A percentile compares a stretch with the other conserved stretches of the same genome.
These are phyloP conservation scores for Oreortyx pictus DNA, from an alignment of 2,797 vertebrate species.

Conservation along the genomic window DNA sequence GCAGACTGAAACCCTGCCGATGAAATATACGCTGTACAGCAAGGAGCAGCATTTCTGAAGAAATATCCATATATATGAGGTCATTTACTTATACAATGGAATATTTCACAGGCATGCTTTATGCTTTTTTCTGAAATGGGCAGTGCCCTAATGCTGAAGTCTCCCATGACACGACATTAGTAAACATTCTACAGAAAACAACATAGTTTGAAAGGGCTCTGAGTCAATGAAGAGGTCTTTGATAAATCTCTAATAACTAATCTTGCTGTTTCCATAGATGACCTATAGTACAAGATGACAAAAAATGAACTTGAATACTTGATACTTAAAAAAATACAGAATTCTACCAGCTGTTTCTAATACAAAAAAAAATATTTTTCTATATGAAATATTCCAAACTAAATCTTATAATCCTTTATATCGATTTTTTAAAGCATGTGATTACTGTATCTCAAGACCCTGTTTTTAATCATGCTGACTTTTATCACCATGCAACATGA, in stretches of 20 bases:
- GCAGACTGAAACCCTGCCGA: neutral
- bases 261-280: neutral
- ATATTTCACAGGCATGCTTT: neutral
- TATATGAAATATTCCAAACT: neutral
- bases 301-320: neutral
- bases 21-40: neutral
- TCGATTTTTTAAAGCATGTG: neutral
- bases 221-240: neutral
- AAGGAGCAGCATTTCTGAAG: neutral
- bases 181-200: neutral
- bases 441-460: neutral
- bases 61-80: neutral
- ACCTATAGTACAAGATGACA: neutral
- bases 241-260: neutral
- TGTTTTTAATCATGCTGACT: neutral
- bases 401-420: neutral
- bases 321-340: neutral
- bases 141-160: neutral
- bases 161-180: neutral
- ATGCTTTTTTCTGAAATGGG: neutral
- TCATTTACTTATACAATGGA: neutral
- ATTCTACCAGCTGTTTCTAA: neutral
- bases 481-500: neutral
- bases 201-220: neutral
- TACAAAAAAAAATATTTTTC: neutral